Conservation (phyloP, 2,113 vertebrate genomes). For the Ondatra zibethicus region DNA sequence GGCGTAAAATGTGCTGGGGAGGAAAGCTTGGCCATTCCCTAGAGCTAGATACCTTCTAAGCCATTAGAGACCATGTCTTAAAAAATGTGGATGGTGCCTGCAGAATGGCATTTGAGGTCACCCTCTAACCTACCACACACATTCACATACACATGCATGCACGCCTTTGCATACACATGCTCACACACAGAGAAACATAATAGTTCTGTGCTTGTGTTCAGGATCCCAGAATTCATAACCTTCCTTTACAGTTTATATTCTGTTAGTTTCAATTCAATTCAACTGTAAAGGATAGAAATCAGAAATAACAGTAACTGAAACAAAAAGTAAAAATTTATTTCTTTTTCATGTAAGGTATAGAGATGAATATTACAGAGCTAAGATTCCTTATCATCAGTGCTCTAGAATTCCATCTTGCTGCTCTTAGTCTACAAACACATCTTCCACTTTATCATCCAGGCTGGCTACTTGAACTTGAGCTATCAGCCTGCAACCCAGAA, state of each 20-base stretch:
- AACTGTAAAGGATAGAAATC: slow-evolving; percentile 33
- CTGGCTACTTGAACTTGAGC: slow-evolving; percentile 4
- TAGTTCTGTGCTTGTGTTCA: slow-evolving; percentile 46
- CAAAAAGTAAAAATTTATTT: slow-evolving; percentile 35
- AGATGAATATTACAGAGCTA: slow-evolving; percentile 37
- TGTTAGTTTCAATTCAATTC: slow-evolving; percentile 27
- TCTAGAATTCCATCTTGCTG: slow-evolving; percentile 10
- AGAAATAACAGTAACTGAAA: slow-evolving; percentile 39
- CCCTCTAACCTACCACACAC: neutral
- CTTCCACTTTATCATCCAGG: neutral
- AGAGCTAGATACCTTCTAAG: neutral
- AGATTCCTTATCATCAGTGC: neutral
- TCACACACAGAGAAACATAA: neutral
- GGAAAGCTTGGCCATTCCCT: neutral
- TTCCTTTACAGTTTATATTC: slow-evolving; percentile 20
- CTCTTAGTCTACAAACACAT: neutral
- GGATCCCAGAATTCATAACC: slow-evolving; percentile 24
- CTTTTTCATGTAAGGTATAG: slow-evolving; percentile 24
- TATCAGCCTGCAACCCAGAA: neutral
- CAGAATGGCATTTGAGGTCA: neutral
- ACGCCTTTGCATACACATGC: neutral
- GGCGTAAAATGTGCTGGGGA: neutral
- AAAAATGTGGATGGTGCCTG: neutral
- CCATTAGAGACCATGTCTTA: neutral
- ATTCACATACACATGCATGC: neutral